A percentile compares a stretch with the other conserved stretches of the same genome.
Conservation (phyloP, 2,797 vertebrate genomes). For the Paedocypris micromegethes region DNA sequence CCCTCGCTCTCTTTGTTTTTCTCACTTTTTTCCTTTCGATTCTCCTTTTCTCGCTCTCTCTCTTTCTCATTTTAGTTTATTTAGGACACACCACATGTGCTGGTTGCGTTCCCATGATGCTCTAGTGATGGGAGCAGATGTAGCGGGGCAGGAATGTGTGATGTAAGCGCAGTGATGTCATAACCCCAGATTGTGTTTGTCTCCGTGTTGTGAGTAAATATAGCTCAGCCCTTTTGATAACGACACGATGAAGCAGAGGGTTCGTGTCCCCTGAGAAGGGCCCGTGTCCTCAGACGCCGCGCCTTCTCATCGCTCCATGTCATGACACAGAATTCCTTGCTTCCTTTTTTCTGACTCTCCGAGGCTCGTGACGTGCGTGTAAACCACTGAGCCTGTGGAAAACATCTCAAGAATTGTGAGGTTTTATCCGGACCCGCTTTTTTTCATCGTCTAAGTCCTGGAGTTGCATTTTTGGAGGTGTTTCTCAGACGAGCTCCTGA, state of each 20-base stretch:
- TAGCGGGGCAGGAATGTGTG: constrained; percentile 20
- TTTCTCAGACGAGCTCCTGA: too few relatives aligned
- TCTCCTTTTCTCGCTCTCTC: too few relatives aligned
- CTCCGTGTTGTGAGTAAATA: constrained; percentile 28
- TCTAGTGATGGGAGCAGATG: constrained; percentile 25
- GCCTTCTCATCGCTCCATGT: constrained; percentile 19
- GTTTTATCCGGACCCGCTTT: too few relatives aligned
- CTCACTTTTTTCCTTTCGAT: too few relatives aligned
- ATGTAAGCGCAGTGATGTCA: constrained; percentile 35
- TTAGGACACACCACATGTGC: constrained; percentile 15
- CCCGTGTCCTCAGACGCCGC: constrained; percentile 19
- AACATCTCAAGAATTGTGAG: too few relatives aligned
- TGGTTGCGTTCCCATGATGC: constrained; percentile 35
- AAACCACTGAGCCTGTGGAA: neutral
- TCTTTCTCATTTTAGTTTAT: too few relatives aligned
- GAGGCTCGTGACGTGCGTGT: neutral
- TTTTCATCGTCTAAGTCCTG: too few relatives aligned
- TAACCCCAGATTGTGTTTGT: constrained; percentile 36
- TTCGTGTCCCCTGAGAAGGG: constrained; percentile 31
- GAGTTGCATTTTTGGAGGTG: too few relatives aligned
- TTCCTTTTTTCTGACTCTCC: neutral
- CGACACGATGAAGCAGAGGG: constrained; percentile 39
- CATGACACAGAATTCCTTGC: constrained; percentile 24
- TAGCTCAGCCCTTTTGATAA: constrained; percentile 43
- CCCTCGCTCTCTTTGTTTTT: too few relatives aligned